phyloP scores from a whole-genome alignment of 2,113 vertebrate genomes.

The Athene noctua region DNA sequence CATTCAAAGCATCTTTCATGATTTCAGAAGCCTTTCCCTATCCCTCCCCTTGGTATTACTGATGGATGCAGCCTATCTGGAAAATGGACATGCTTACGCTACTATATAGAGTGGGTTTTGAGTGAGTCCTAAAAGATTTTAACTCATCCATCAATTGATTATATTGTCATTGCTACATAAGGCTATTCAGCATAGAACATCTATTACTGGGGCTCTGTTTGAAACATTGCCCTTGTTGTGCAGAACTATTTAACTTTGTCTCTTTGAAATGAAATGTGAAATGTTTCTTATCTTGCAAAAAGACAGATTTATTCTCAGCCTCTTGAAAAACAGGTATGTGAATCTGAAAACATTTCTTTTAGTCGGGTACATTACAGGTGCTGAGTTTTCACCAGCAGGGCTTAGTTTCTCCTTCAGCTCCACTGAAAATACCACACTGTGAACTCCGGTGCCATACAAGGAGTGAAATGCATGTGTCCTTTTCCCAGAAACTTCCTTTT shows the following conservation, averaged over 20 bases:
- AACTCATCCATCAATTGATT: slow-evolving; percentile 61
- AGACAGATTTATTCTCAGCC: slow-evolving; percentile 2
- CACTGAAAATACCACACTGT: neutral
- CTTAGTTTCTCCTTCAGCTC: neutral
- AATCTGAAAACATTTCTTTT: neutral
- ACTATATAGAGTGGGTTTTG: slow-evolving; percentile 5
- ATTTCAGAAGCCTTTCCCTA: neutral
- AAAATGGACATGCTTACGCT: neutral
- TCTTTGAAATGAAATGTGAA: slow-evolving; percentile 48
- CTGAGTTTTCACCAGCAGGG: neutral
- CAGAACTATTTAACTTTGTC: slow-evolving; percentile 27
- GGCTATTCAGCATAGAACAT: slow-evolving; percentile 25
- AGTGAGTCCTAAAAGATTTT: slow-evolving; percentile 57
- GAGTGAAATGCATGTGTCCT: accelerated
- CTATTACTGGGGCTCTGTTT: slow-evolving; percentile 23
- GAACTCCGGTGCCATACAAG: neutral
- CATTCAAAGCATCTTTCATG: neutral
- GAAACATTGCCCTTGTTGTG: slow-evolving; percentile 37
- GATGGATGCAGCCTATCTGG: slow-evolving; percentile 20
- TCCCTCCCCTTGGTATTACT: neutral
- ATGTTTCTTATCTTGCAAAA: slow-evolving; percentile 21
- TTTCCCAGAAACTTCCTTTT: neutral
- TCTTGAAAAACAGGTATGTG: neutral
- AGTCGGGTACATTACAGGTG: neutral
- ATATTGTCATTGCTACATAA: slow-evolving; percentile 44